A percentile compares a stretch with the other conserved stretches of the same genome.
These are phyloP conservation scores for Catamblyrhynchus diadema DNA, from an alignment of 2,797 vertebrate species.

Conservation along the genomic window DNA sequence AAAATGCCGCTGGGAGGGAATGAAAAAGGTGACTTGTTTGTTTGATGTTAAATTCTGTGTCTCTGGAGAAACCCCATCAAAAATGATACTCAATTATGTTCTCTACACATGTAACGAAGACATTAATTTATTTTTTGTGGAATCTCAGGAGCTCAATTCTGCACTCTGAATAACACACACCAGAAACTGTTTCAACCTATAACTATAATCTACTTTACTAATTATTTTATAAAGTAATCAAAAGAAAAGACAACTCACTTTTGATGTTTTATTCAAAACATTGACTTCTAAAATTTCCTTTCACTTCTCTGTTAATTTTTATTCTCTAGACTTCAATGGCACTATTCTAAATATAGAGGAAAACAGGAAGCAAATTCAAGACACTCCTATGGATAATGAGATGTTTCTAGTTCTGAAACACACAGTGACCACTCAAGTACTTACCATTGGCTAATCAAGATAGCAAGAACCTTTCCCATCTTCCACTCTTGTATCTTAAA, in stretches of 20 bases:
- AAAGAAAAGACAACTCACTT: neutral
- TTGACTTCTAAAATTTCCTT: neutral
- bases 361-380: neutral
- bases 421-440: neutral
- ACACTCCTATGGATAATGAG: neutral
- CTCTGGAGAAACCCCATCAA: neutral
- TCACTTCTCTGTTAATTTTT: neutral
- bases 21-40: neutral
- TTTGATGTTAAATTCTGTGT: neutral
- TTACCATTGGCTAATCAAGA: neutral
- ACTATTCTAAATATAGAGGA: neutral
- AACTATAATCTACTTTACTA: neutral
- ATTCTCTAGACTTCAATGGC: neutral
- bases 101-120: neutral
- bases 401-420: neutral
- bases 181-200: neutral
- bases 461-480: neutral
- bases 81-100: neutral
- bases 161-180: neutral
- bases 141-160: neutral
- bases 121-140: neutral
- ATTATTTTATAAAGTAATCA: neutral
- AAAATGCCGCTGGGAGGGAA: neutral
- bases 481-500: neutral
- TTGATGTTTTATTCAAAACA: neutral